These are phyloP conservation scores for Synanthedon tipuliformis DNA, from an alignment of 2,888 invertebrate genomes.

Conservation along the genomic window DNA sequence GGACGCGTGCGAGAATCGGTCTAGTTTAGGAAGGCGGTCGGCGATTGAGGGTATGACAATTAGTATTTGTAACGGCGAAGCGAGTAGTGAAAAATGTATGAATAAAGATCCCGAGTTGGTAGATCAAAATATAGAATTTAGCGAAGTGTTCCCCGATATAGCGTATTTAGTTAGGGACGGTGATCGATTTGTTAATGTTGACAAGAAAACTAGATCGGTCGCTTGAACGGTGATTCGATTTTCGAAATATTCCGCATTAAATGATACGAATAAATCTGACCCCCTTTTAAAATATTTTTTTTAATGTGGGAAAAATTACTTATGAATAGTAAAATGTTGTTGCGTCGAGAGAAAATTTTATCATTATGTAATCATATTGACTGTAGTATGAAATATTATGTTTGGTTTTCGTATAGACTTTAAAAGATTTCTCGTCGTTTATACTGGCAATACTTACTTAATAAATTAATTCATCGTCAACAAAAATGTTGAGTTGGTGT, in stretches of 20 bases:
- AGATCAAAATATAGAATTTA: conserved; percentile 38
- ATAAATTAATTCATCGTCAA: conserved; percentile 11
- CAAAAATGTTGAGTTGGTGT: conserved; percentile 12
- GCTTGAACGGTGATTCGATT: conserved; percentile 10
- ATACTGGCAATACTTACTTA: conserved; percentile 11
- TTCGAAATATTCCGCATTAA: neutral
- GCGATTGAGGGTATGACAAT: conserved; percentile 11
- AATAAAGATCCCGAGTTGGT: conserved; percentile 19
- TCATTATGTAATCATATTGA: conserved; percentile 6
- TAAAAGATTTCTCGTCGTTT: conserved; percentile 1
- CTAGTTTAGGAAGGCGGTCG: conserved; percentile 6
- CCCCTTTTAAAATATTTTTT: neutral
- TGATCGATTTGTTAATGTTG: conserved; percentile 6
- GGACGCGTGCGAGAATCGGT: conserved; percentile 23
- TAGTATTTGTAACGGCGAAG: conserved; percentile 16
- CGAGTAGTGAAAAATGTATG: conserved; percentile 17
- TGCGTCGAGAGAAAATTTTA: conserved; percentile 10
- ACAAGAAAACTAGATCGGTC: conserved; percentile 15
- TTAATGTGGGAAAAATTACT: neutral
- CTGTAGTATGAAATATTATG: conserved; percentile 11
- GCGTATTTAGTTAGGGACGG: conserved; percentile 7
- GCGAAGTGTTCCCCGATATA: conserved; percentile 44
- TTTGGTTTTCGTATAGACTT: conserved; percentile 1
- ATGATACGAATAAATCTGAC: neutral
- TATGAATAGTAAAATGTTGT: conserved; percentile 8